Evolutionary conservation across 2,113 vertebrate species (phyloP).

Genomic region (Camelus dromedarius): DNA sequence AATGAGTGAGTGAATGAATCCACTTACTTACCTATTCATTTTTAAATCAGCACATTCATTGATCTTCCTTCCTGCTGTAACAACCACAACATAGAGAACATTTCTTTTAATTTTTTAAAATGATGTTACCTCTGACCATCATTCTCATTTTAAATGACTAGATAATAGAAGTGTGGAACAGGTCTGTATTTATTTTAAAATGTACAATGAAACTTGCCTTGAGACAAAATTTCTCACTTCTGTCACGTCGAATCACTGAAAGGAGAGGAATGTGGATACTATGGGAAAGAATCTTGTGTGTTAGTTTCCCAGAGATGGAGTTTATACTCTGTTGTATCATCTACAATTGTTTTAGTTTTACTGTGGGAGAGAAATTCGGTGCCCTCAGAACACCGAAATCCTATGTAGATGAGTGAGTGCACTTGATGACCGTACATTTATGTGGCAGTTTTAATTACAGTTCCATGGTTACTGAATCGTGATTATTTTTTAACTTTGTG

Average conservation of each 20-base stretch:
- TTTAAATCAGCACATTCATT: background rate
- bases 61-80: conserved; percentile 7
- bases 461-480: background rate
- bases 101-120: background rate
- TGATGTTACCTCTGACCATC: background rate
- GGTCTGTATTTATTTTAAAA: background rate
- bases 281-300: background rate
- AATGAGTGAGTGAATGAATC: background rate
- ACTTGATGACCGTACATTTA: background rate
- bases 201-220: background rate
- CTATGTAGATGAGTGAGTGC: background rate
- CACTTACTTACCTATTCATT: background rate
- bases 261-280: background rate
- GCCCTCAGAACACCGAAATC: background rate
- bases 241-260: background rate
- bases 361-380: background rate
- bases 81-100: background rate
- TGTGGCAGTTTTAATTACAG: conserved; percentile 31
- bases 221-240: background rate
- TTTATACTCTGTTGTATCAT: background rate
- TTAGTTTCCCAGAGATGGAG: background rate
- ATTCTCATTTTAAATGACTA: conserved; percentile 39
- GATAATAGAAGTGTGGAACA: background rate
- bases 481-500: conserved; percentile 21
- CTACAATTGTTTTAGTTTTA: background rate